Evolutionary conservation across 2,113 vertebrate species (phyloP).

Genomic region (Boleophthalmus pectinirostris): DNA sequence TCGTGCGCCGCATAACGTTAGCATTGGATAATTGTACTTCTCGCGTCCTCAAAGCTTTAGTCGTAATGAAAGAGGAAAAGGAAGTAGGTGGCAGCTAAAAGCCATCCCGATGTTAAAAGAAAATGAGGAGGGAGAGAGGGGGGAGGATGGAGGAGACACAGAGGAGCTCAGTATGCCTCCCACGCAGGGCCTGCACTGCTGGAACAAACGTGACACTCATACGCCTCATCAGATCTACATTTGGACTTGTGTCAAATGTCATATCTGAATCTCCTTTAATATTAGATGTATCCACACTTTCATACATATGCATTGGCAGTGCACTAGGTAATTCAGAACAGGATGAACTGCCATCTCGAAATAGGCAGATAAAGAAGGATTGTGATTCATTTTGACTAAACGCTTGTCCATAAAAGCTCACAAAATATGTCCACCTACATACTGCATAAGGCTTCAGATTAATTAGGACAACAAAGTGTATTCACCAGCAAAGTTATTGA

Average conservation of each 20-base stretch:
- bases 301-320: neutral
- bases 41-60: conserved; percentile 50
- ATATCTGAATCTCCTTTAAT: neutral
- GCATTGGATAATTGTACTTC: conserved; percentile 44
- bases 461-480: neutral
- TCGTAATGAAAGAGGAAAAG: neutral
- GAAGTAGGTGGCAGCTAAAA: conserved; percentile 40
- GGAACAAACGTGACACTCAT: conserved; percentile 7
- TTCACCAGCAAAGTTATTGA: neutral
- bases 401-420: neutral
- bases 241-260: conserved; percentile 5
- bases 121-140: neutral
- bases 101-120: conserved; percentile 5
- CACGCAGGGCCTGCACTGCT: conserved; percentile 24
- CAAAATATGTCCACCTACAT: conserved; percentile 3
- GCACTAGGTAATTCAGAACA: neutral
- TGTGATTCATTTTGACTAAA: neutral
- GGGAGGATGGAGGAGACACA: conserved; percentile 24
- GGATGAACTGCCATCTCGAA: neutral
- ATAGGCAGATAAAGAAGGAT: neutral
- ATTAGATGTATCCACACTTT: neutral
- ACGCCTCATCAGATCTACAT: conserved; percentile 9
- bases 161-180: conserved; percentile 32
- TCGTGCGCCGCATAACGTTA: conserved; percentile 35
- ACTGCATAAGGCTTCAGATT: neutral